Conservation (phyloP, 2,797 vertebrate species). For the Todus mexicanus region DNA sequence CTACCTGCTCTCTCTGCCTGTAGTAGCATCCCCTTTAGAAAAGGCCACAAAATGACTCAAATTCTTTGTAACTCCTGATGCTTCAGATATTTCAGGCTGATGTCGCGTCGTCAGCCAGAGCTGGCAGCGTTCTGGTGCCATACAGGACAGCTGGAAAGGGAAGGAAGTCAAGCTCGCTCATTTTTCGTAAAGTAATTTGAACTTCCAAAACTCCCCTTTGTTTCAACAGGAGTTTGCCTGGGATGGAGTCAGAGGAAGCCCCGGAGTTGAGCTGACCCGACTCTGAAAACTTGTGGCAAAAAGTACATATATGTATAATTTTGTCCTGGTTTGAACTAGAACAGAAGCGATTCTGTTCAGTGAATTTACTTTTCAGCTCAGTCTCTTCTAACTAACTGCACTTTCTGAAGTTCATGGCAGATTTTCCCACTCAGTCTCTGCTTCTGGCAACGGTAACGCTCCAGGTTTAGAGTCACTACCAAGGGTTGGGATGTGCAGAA, state of each 20-base stretch:
- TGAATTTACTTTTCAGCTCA: too few species aligned
- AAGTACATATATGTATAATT: background rate
- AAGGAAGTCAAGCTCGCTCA: background rate
- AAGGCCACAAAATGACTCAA: background rate
- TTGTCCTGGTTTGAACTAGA: too few species aligned
- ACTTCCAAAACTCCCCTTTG: background rate
- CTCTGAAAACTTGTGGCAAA: background rate
- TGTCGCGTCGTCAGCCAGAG: background rate
- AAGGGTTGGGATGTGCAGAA: too few species aligned
- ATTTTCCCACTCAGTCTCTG: too few species aligned
- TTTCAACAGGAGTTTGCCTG: background rate
- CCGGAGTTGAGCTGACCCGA: background rate
- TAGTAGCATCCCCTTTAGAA: background rate
- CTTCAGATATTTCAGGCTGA: background rate
- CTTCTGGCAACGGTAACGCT: too few species aligned
- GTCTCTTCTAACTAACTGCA: too few species aligned
- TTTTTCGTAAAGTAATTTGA: background rate
- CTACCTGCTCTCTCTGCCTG: background rate
- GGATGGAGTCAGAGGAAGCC: background rate
- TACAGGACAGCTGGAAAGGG: background rate
- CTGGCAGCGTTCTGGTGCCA: background rate
- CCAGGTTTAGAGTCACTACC: too few species aligned
- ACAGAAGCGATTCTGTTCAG: too few species aligned
- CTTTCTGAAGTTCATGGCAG: too few species aligned
- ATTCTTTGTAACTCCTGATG: background rate